Base-by-base conservation (phyloP, 2,888 invertebrate species). In the Rapana venosa region DNA sequence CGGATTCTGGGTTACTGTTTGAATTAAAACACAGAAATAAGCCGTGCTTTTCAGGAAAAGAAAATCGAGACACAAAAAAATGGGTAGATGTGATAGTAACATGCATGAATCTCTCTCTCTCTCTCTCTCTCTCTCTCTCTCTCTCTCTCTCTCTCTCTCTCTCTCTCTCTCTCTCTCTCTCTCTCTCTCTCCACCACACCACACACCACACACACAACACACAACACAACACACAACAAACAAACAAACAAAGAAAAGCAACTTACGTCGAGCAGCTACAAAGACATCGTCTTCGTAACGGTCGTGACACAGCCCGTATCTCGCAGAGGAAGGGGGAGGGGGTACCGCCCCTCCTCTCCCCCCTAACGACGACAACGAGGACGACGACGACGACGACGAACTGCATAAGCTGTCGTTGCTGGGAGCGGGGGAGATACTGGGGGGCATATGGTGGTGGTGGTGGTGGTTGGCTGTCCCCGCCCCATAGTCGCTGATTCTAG, bases 371-470 rank as follows among this genome's bases (percentile, higher is more conserved):
- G 83, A 88, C 30, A 61, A 83, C 22, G 77, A 30, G 26, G 79
- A 58, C 35, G 88, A 88, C 32, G 83, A 88, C 11, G 56, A 81
- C 32, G 88, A 88, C 26, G 66, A 4, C 17, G 84, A 70, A 36
- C 88, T 88, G 88, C 88, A 84, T 36, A 66, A 88, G 88, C 90
- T 91, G 90, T 89, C 87, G 1, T 88, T 88, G 83, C 90, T 90
- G 32, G 90, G 91, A 56, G 90, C 85, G n/a, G 91, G 91, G 26
- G 91, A 91, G 61, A 58, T 85, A 77, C 90, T 90, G 56, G 88
- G 90, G 66, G 88, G 20, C 85, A 81, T 47, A 58, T 30, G 61
- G 58, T 47, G 47, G 47, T 47, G 47, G 47, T 47, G 47, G 47
- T 47, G 47, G 47, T 15, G 79, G 79, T 26, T 11, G 26, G 30